phyloP scores from a whole-genome alignment of 2,113 vertebrate species.

The Crocuta crocuta region DNA sequence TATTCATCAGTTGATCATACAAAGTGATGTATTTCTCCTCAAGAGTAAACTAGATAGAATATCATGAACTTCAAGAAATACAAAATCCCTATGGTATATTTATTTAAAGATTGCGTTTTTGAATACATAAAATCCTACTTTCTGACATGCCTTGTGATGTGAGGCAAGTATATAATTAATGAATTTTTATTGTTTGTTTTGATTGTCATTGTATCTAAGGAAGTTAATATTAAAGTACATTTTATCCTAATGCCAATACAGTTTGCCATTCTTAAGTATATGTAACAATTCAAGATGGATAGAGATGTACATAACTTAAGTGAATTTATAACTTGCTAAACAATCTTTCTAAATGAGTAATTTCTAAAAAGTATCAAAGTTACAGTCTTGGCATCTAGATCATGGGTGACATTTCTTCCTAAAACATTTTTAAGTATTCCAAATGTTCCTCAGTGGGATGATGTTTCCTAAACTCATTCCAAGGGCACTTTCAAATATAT shows the following conservation, averaged over 20 bases:
- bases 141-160: background rate
- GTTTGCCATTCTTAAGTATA: background rate
- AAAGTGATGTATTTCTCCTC: background rate
- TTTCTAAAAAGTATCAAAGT: background rate
- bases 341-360: background rate
- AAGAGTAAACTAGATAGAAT: background rate
- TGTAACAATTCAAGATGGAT: background rate
- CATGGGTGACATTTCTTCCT: background rate
- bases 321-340: background rate
- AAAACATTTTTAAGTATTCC: background rate
- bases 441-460: background rate
- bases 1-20: background rate
- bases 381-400: background rate
- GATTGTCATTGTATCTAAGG: background rate
- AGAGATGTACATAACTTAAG: background rate
- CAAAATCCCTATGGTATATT: background rate
- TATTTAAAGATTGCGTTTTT: background rate
- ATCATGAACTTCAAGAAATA: background rate
- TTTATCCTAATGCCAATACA: background rate
- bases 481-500: background rate
- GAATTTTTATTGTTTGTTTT: background rate
- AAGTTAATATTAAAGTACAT: background rate
- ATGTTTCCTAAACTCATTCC: background rate
- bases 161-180: background rate
- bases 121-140: background rate